Evolutionary conservation across 2,888 invertebrate genomes (phyloP), one percentile per base, ranked within the genome.

Genomic region (Flabesymbios commensalis): DNA sequence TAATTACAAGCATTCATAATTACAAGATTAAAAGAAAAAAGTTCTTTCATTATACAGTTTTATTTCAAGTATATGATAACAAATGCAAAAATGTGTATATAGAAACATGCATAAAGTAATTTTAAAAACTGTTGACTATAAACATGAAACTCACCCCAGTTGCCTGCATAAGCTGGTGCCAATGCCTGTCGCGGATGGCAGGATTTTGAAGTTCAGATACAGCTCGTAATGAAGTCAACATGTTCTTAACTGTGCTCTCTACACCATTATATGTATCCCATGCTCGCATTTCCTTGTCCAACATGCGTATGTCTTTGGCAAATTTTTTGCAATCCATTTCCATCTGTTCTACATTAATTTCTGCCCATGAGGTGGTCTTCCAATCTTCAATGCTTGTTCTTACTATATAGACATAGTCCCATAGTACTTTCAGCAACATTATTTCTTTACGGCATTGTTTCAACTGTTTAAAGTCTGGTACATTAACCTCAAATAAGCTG

Each of bases 301-400:
- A 82, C 56, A 91, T 72, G 17, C 78, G 72, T 65, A 83, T 78
- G 63, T 80, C 80, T 84, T 97, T 96, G 1, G 95, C 93, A 83
- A 97, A 97, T 80, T 95, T 94, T 81, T 97, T 97, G 83, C 96
- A 96, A 83, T 97, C 96, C 72, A 96, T 93, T 48, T 97, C 97
- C 95, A 97, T 96, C 77, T 95, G 94, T 84, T 97, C 97, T 42
- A 96, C 95, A 78, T 97, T 95, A 64, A 97, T 94, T 81, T 94
- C 93, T 59, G 93, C 88, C 97, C 97, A 97, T 0, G 93, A 93
- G 0, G 96, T 96, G 1, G 92, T 94, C 83, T 96, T 96, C 97
- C 97, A 97, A 78, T 95, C 94, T 75, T 94, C 92, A 54, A 97
- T 93, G 76, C 92, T 91, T 2, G 93, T 92, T 71, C 89, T 88